phyloP scores from a whole-genome alignment of 2,888 invertebrate genomes.

The Diplazon laetatorius region DNA sequence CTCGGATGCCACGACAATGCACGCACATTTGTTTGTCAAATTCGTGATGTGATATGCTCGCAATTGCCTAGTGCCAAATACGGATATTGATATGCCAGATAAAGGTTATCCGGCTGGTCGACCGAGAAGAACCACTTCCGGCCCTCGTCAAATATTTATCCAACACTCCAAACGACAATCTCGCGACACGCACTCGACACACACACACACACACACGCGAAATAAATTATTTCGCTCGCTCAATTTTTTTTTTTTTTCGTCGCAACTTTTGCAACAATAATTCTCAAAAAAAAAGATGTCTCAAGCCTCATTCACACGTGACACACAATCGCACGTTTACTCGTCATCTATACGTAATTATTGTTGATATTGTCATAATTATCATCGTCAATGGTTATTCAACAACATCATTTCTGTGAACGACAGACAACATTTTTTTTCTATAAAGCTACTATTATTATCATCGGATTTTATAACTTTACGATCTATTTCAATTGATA shows the following conservation, averaged over 20 bases:
- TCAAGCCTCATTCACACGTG: neutral
- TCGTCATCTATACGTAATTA: slow-evolving; percentile 40
- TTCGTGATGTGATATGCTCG: neutral
- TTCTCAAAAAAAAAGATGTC: neutral
- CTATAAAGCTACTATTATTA: slow-evolving; percentile 39
- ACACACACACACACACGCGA: neutral
- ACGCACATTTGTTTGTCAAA: neutral
- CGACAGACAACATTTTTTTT: slow-evolving; percentile 43
- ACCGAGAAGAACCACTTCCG: neutral
- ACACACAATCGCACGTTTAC: slow-evolving; percentile 15
- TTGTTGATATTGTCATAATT: slow-evolving; percentile 15
- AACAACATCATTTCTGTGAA: slow-evolving; percentile 27
- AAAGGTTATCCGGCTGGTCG: neutral
- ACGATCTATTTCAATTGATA: slow-evolving; percentile 14
- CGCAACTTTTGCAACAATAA: slow-evolving; percentile 3
- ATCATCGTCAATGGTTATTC: slow-evolving; percentile 23
- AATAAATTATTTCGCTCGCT: neutral
- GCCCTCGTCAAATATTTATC: slow-evolving; percentile 7
- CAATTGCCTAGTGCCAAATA: neutral
- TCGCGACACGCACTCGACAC: neutral
- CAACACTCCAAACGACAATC: neutral
- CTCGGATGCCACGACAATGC: neutral
- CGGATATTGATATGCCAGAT: neutral
- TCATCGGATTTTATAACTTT: neutral
- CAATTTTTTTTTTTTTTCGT: neutral